Percentiles rank a stretch among this genome's conserved stretches.
These are phyloP conservation scores for Martes martes DNA, from an alignment of 2,113 vertebrate species.

Conservation along the genomic window DNA sequence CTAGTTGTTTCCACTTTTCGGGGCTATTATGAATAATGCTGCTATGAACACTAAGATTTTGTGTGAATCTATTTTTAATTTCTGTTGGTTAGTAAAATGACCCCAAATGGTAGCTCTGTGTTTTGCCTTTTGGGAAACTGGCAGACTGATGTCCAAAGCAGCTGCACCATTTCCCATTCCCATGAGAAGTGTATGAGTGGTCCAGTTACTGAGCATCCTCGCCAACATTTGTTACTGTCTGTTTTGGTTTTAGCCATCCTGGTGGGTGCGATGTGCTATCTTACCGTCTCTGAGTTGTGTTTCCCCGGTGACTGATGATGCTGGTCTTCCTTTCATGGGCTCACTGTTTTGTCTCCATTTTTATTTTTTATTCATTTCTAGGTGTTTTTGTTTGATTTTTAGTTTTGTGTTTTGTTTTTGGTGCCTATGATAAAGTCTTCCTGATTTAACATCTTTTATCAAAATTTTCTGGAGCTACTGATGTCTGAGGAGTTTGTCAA, in stretches of 20 bases:
- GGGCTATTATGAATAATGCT: no score
- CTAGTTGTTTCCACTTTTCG: no score
- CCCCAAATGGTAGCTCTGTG: no score
- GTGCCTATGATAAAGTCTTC: not conserved
- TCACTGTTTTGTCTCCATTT: not conserved
- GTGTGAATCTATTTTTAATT: no score
- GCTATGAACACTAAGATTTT: no score
- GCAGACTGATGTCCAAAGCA: no score
- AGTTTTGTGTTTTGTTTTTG: not conserved
- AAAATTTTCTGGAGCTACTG: not conserved
- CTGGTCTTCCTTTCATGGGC: no score
- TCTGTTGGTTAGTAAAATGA: no score
- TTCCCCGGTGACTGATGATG: no score
- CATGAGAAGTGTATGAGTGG: not conserved
- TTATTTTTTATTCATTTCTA: slow-evolving; percentile 3
- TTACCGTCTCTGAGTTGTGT: not conserved
- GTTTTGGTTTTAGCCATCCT: not conserved
- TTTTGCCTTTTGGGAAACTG: no score
- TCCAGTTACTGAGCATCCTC: not conserved
- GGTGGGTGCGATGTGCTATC: not conserved
- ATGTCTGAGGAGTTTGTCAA: not conserved
- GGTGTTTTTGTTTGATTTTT: not conserved
- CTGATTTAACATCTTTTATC: not conserved
- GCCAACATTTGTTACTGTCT: not conserved
- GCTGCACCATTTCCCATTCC: not conserved